phyloP scores from a whole-genome alignment of 2,797 vertebrate species.

The Hypotaenidia okinawae region DNA sequence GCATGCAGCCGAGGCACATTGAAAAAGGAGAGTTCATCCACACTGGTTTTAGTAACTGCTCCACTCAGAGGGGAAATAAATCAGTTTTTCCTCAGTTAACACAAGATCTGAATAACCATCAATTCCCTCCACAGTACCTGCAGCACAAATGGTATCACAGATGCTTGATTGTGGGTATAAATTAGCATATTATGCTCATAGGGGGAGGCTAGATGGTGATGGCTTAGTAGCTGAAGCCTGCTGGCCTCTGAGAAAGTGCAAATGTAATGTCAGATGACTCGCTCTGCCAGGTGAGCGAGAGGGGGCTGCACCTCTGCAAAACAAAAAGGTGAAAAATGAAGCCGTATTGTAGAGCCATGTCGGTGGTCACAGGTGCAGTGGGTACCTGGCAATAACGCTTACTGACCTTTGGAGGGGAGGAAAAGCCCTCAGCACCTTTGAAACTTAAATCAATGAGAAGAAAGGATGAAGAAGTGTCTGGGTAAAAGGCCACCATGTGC shows the following conservation, averaged over 20 bases:
- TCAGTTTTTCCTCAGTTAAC: slow-evolving; percentile 64
- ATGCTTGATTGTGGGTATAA: slow-evolving; percentile 68
- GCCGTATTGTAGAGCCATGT: neutral
- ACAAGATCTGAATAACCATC: slow-evolving; percentile 57
- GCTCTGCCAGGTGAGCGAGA: slow-evolving; percentile 23
- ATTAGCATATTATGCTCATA: slow-evolving; percentile 65
- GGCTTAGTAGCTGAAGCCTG: slow-evolving; percentile 53
- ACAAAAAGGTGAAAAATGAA: slow-evolving; percentile 36
- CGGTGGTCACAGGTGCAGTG: neutral
- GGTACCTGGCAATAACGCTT: neutral
- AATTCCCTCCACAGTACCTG: slow-evolving; percentile 49
- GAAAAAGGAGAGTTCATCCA: slow-evolving; percentile 44
- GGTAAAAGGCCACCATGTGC: neutral
- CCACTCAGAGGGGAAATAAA: slow-evolving; percentile 59
- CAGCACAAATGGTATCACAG: slow-evolving; percentile 72
- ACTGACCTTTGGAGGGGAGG: neutral
- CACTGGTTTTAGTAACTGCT: slow-evolving; percentile 47
- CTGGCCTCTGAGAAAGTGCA: slow-evolving; percentile 66
- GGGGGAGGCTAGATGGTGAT: slow-evolving; percentile 60
- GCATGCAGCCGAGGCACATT: slow-evolving; percentile 38
- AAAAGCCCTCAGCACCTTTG: neutral
- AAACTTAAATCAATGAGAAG: neutral
- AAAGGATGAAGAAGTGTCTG: neutral
- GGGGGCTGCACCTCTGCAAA: neutral
- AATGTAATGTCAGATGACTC: slow-evolving; percentile 57